Conservation (phyloP, 2,797 vertebrate genomes). For the Acanthiza pusilla region DNA sequence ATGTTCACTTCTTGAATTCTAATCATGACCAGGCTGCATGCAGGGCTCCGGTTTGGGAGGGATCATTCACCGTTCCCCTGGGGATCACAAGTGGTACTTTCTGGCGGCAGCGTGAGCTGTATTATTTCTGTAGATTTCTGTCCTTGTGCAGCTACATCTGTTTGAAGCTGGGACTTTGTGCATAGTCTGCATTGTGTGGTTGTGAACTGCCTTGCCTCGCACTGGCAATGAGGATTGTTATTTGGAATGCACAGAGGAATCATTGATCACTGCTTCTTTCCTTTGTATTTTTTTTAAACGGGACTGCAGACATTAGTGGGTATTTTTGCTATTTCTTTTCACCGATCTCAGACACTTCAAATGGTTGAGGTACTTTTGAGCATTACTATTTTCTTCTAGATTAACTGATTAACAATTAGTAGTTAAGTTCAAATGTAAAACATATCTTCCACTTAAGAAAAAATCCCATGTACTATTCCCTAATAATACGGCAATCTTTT, state of each 20-base stretch:
- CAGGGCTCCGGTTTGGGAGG: slow-evolving; percentile 61
- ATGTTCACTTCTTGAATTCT: slow-evolving; percentile 72
- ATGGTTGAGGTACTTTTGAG: slow-evolving; percentile 53
- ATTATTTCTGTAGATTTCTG: slow-evolving; percentile 45
- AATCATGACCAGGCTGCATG: slow-evolving; percentile 11
- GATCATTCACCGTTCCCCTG: slow-evolving; percentile 60
- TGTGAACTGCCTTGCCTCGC: slow-evolving; percentile 32
- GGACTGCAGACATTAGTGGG: background rate
- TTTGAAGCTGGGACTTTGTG: slow-evolving; percentile 38
- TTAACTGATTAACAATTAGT: background rate
- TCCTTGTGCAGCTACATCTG: slow-evolving; percentile 39
- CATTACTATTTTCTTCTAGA: background rate
- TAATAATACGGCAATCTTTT: background rate
- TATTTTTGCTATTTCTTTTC: slow-evolving; percentile 42
- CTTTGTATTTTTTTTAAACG: background rate
- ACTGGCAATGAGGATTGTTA: slow-evolving; percentile 49
- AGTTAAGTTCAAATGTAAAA: background rate
- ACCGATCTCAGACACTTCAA: slow-evolving; percentile 20
- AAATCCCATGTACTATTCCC: background rate
- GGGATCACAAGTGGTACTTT: slow-evolving; percentile 64
- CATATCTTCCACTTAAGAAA: background rate
- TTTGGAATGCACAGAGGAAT: slow-evolving; percentile 36
- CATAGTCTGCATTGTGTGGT: background rate
- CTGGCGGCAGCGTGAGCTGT: slow-evolving; percentile 42
- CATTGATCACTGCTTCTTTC: background rate